Conservation (phyloP, 2,888 invertebrate genomes). For the Smittia aterrima region DNA sequence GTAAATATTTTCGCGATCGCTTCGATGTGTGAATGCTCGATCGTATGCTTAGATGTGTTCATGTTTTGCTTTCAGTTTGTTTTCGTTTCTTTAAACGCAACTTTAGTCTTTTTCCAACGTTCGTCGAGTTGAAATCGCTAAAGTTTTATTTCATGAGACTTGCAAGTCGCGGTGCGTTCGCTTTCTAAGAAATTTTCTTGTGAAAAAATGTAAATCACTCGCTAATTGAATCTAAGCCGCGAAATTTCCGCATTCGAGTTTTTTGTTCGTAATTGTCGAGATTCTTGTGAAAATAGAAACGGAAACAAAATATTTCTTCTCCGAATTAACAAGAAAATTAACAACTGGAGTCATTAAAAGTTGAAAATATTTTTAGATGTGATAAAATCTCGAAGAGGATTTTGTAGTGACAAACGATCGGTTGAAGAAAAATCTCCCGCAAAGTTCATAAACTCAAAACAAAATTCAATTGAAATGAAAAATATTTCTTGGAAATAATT, state of each 20-base stretch:
- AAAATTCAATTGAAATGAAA: background rate
- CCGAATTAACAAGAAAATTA: background rate
- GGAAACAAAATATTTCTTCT: background rate
- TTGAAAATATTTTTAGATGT: too few relatives aligned
- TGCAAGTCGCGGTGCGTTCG: background rate
- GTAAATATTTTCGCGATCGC: too few relatives aligned
- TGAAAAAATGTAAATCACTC: background rate
- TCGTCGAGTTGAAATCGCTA: background rate
- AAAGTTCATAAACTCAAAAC: background rate
- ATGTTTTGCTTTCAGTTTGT: too few relatives aligned
- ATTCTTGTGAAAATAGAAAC: too few relatives aligned
- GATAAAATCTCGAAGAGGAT: background rate
- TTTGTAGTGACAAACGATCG: background rate
- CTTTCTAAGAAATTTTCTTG: background rate
- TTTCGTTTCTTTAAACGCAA: background rate
- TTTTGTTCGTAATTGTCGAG: too few relatives aligned
- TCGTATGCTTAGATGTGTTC: too few relatives aligned
- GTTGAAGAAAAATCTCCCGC: background rate
- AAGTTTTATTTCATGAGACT: background rate
- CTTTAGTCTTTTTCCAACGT: background rate
- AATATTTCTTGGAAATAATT: background rate
- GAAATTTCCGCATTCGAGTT: constrained; percentile 5
- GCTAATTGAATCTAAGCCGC: constrained; percentile 1
- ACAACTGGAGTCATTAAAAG: too few relatives aligned
- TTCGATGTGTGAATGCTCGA: too few relatives aligned